A percentile compares a stretch with the other conserved stretches of the same genome.
phyloP scores from a whole-genome alignment of 2,888 invertebrate genomes.

The Dasypogon diadema region DNA sequence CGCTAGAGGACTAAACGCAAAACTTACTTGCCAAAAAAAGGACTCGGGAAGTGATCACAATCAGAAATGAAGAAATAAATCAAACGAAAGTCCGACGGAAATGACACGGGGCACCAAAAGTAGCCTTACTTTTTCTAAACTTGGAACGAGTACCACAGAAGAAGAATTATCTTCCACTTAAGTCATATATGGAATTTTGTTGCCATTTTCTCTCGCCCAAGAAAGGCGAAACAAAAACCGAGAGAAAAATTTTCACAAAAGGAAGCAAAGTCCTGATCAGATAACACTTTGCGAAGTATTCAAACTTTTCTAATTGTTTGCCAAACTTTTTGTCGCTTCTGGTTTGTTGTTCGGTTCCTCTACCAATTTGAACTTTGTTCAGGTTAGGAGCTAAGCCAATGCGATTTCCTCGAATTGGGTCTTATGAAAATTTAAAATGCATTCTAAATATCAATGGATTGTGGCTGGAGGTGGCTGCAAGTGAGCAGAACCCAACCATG shows the following conservation, averaged over 20 bases:
- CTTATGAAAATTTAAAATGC: not conserved
- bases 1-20: no score
- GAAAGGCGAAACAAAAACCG: not conserved
- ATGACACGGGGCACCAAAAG: conserved; percentile 36
- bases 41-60: conserved; percentile 52
- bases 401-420: not conserved
- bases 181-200: conserved; percentile 39
- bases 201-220: conserved; percentile 25
- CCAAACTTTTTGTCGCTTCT: conserved; percentile 50
- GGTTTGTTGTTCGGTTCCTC: not conserved
- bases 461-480: not conserved
- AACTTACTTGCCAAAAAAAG: not conserved
- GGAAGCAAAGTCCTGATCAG: conserved; percentile 52
- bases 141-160: conserved; percentile 26
- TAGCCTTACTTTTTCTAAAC: conserved; percentile 6
- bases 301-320: conserved; percentile 57
- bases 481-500: no score
- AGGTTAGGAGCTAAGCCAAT: conserved; percentile 2
- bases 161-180: conserved; percentile 55
- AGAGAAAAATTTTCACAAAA: conserved; percentile 9
- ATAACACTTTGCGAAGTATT: conserved; percentile 54
- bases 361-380: not conserved
- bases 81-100: conserved; percentile 51
- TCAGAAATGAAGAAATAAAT: conserved; percentile 53
- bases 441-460: not conserved